Base-by-base conservation (phyloP, 2,888 invertebrate genomes). In the Trachelus tabidus region DNA sequence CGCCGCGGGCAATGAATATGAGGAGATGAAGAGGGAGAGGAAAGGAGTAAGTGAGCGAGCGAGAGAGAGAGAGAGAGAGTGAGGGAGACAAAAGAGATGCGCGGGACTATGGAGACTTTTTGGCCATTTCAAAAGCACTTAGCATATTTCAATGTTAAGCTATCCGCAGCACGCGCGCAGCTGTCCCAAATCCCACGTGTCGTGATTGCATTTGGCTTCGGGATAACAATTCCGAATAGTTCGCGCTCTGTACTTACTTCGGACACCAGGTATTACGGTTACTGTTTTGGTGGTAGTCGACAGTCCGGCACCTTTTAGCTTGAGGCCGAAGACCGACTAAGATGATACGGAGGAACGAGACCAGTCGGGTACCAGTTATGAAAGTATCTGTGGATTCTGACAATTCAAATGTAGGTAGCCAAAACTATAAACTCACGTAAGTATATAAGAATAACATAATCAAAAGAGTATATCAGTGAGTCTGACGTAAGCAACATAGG, bases 121-220 rank as follows among this genome's bases (percentile, higher is more conserved):
- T 74, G n/a, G 37, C 34, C 74, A 15, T 34, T 34, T 34, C 74
- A 34, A 37, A 71, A 33, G 75, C 84, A 82, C 83, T 87, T 85
- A 86, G 83, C 86, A 86, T 87, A 87, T 87, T 87, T 86, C 84
- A 85, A 85, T 83, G 84, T 86, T 88, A 88, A 87, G 86, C 86
- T 71, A 71, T 89, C 86, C 82, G 77, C 84, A 85, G 86, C 86
- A 86, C 85, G 85, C 86, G 84, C 84, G 84, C 89, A 89, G 87
- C 90, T 89, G 89, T 87, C 86, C 85, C 80, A 86, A 90, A 89
- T 89, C 89, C 88, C 89, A 88, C 87, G 88, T 87, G 86, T 79
- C 84, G 84, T 85, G 83, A 87, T 85, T 85, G 85, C 85, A 82
- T 86, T 87, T 86, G 77, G 86, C 88, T 86, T 85, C 86, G 82